These are phyloP conservation scores for Drosophila subpulchrella DNA, from an alignment of 1,140 invertebrate genomes.

Conservation along the genomic window DNA sequence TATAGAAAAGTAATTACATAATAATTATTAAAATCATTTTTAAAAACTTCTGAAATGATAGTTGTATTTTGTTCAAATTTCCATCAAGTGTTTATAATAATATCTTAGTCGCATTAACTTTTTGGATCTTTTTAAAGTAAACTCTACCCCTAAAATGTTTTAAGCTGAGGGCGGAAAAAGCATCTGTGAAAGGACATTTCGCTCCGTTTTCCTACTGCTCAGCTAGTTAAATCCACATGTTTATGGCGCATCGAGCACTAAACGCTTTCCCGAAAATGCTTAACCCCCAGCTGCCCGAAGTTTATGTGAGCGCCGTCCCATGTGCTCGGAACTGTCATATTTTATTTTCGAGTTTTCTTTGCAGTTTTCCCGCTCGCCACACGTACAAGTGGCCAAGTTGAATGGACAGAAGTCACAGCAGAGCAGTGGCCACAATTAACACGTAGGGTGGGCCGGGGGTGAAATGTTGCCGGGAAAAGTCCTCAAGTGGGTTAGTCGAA, in stretches of 20 bases:
- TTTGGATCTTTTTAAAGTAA: background rate
- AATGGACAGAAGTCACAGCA: conserved; percentile 48
- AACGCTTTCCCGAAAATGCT: conserved; percentile 28
- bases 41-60: too few relatives aligned
- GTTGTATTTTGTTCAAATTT: too few relatives aligned
- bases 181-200: background rate
- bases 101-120: background rate
- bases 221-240: conserved; percentile 43
- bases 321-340: conserved; percentile 46
- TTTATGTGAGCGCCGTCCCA: conserved; percentile 41
- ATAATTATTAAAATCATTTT: too few relatives aligned
- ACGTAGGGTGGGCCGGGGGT: conserved; percentile 9
- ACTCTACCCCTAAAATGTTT: background rate
- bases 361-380: conserved; percentile 14
- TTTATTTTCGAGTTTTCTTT: conserved; percentile 43
- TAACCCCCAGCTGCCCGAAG: conserved; percentile 12
- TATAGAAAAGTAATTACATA: too few relatives aligned
- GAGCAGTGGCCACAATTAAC: conserved; percentile 53
- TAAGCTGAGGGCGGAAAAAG: background rate
- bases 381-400: conserved; percentile 35
- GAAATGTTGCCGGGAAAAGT: background rate
- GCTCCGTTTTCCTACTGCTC: background rate
- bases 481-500: conserved; percentile 11
- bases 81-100: too few relatives aligned
- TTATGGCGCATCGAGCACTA: conserved; percentile 52